Evolutionary conservation across 2,113 vertebrate species (phyloP).

Genomic region (Bufo gargarizans): DNA sequence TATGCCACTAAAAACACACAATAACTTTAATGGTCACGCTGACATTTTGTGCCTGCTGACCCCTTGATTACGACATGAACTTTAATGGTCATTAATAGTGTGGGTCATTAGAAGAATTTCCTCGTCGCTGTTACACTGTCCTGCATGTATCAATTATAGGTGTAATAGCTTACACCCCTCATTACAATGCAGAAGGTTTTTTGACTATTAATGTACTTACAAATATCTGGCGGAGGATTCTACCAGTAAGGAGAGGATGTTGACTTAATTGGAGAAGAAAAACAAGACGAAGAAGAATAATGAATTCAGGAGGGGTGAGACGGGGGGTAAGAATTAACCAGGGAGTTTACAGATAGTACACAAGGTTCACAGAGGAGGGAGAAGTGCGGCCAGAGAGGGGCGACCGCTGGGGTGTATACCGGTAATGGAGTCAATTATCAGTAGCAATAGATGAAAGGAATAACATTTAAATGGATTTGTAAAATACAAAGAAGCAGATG

Average conservation of each 20-base stretch:
- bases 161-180: background rate
- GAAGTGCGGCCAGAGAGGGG: too few relatives aligned
- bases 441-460: too few relatives aligned
- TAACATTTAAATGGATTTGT: too few relatives aligned
- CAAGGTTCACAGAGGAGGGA: too few relatives aligned
- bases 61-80: background rate
- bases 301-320: too few relatives aligned
- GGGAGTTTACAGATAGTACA: too few relatives aligned
- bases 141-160: background rate
- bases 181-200: background rate
- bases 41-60: constrained; percentile 18
- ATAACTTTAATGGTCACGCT: background rate
- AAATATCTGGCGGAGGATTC: background rate
- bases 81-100: constrained; percentile 21
- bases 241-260: background rate
- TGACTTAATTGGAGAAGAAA: background rate
- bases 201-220: background rate
- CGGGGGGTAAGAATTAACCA: too few relatives aligned
- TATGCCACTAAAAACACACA: constrained; percentile 11
- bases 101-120: background rate
- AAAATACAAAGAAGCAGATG: too few relatives aligned
- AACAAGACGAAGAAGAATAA: background rate
- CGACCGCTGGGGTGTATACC: too few relatives aligned
- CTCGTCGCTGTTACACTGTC: background rate
- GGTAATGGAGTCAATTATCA: too few relatives aligned